Evolutionary conservation across 2,113 vertebrate species (phyloP).

Genomic region (Istiophorus platypterus): DNA sequence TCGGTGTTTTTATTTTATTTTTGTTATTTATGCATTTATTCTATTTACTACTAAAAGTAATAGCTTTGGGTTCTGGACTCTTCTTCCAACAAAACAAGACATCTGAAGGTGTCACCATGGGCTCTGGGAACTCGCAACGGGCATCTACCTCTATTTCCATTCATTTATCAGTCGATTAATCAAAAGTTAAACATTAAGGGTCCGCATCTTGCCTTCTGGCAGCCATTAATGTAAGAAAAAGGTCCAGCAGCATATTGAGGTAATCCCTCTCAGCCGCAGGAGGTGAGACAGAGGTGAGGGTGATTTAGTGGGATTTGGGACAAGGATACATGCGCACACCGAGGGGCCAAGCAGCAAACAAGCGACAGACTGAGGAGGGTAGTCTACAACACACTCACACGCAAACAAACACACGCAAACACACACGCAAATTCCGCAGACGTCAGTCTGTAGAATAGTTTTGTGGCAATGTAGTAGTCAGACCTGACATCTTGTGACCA

Average conservation of each 20-base stretch:
- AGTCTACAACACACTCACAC: background rate
- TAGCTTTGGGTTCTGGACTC: background rate
- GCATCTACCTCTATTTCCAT: background rate
- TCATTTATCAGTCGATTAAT: background rate
- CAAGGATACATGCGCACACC: conserved; percentile 41
- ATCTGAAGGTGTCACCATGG: background rate
- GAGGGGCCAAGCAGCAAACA: conserved; percentile 30
- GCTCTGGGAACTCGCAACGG: background rate
- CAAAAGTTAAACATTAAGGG: background rate
- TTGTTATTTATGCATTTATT: background rate
- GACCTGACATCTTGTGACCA: conserved; percentile 36
- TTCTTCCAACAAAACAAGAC: background rate
- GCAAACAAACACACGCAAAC: no score
- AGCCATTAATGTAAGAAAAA: conserved; percentile 71
- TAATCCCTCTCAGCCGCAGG: conserved; percentile 66
- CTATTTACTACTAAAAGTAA: no score
- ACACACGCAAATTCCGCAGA: background rate
- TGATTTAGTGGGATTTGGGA: conserved; percentile 65
- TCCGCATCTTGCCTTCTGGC: conserved; percentile 10
- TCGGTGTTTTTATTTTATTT: no score
- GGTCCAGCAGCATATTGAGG: conserved; percentile 50
- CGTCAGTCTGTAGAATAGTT: background rate
- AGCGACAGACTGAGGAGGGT: background rate
- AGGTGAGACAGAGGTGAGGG: conserved; percentile 65
- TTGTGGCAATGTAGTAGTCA: background rate